Evolutionary conservation across 1,140 invertebrate genomes (phyloP), one percentile per base, ranked within the genome.

Genomic region (Trichoplusia ni): DNA sequence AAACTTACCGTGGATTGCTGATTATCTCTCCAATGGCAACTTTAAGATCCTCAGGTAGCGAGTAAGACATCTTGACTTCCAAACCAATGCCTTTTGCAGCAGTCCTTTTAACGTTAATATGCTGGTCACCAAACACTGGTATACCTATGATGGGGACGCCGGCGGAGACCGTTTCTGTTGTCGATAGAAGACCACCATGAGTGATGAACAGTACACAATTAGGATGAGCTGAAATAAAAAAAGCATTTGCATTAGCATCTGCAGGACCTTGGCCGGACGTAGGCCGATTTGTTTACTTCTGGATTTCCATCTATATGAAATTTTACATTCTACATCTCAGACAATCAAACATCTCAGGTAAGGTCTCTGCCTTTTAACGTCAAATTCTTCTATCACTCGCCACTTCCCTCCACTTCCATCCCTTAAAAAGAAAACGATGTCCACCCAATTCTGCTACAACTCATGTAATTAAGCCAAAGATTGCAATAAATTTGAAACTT

Each of bases 111-210:
- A 77, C 64, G 37, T 94, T 94, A 4, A 87, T 71, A 1, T 81
- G 86, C 70, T 95, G 94, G 79, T 95, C 94, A 7, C 88, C 91
- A 21, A 93, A 94, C 11, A 95, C 87, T 8, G 95, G 95, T 67
- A 95, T 92, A 5, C 92, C 93, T 8, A 95, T 86, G 0, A 94
- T 83, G 0, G 95, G 94, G 1, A 94, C 92, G 19, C 92, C 93
- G 47, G 92, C 90, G 71, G 93, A 92, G 13, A 95, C 84, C 1
- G 94, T 91, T 77, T 96, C 95, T 25, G 92, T 92, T 1, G 92
- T 89, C 27, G 94, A 94, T 27, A 94, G 86, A n/a, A 94, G 76
- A 23, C 95, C 95, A 6, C 93, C 94, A 65, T 95, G 95, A 0
- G 93, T 93, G 18, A 95, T 93, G 63, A 96, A 94, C 0, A 92